Evolutionary conservation across 1,140 invertebrate genomes (phyloP), one percentile per base, ranked within the genome.

Genomic region (Glossosoma conforme): DNA sequence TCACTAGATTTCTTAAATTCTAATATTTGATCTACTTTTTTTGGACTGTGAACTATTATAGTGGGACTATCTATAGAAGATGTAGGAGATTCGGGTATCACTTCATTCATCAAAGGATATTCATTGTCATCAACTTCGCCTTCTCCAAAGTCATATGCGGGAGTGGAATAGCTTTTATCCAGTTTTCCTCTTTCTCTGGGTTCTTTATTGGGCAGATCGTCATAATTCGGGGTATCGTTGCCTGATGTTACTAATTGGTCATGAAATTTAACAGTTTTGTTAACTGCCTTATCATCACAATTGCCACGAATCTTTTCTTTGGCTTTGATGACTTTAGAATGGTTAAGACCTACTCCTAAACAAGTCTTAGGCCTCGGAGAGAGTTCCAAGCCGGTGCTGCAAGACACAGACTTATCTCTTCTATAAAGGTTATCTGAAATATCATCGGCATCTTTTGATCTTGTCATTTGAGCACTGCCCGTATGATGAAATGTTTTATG

Each of bases 131-230:
- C 62, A 44, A 55, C 52, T 53, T 71, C 65, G 54, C 64, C 61
- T 8, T 75, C 72, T 2, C 73, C 76, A 56, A 81, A 75, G 65
- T 88, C 84, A 65, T 87, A 87, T 0, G 83, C 82, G 0, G 86
- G 85, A 3, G 84, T 86, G 52, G 85, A 88, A 61, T 84, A 78
- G 60, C 83, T 85, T 66, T 88, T 87, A 67, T 89, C 85, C 30
- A 88, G 66, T 54, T 74, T 76, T 30, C 73, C 83, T 30, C 76
- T 74, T 53, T 62, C 62, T 41, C 59, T 62, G 10, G 54, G 30
- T 45, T 59, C 33, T 44, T 38, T 42, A 28, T 52, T 38, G 19
- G 46, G 44, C 21, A 28, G 21, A 37, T 50, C 18, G 42, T 45
- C 43, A 40, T 43, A 33, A 37, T 45, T 33, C 33, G 37, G 21